phyloP scores from a whole-genome alignment of 2,888 invertebrate genomes.

The Calephelis perditalis region DNA sequence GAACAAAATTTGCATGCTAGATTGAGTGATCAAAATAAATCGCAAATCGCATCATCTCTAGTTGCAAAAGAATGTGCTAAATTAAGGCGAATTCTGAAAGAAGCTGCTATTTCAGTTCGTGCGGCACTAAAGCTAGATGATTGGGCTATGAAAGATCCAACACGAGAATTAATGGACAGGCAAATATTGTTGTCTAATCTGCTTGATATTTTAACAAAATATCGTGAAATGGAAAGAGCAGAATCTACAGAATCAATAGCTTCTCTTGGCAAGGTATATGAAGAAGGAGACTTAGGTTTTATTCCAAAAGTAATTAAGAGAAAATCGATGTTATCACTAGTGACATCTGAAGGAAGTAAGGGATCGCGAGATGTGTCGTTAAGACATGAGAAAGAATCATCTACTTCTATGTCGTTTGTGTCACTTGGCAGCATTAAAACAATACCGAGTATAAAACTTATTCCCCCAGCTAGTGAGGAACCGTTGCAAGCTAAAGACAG shows the following conservation, averaged over 20 bases:
- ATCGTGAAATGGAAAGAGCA: slow-evolving; percentile 54
- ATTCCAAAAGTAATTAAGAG: slow-evolving; percentile 68
- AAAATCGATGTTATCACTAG: slow-evolving; percentile 36
- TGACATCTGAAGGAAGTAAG: slow-evolving; percentile 33
- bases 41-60: slow-evolving; percentile 61
- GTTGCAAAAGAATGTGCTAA: slow-evolving; percentile 73
- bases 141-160: slow-evolving; percentile 51
- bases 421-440: slow-evolving; percentile 53
- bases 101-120: slow-evolving; percentile 80
- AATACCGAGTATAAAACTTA: slow-evolving; percentile 52
- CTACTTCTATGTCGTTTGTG: slow-evolving; percentile 36
- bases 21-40: slow-evolving; percentile 64
- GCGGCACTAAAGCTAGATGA: slow-evolving; percentile 74
- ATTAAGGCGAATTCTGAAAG: slow-evolving; percentile 76
- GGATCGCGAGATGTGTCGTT: slow-evolving; percentile 31
- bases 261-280: slow-evolving; percentile 76
- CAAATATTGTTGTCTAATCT: slow-evolving; percentile 75
- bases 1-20: slow-evolving; percentile 78
- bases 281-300: slow-evolving; percentile 82
- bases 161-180: slow-evolving; percentile 62
- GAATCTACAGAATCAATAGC: slow-evolving; percentile 64
- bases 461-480: slow-evolving; percentile 41
- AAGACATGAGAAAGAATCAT: slow-evolving; percentile 33
- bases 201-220: slow-evolving; percentile 69
- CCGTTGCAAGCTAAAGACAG: slow-evolving; percentile 47